phyloP scores from a whole-genome alignment of 2,888 invertebrate species.

The Loripinus fragilis region DNA sequence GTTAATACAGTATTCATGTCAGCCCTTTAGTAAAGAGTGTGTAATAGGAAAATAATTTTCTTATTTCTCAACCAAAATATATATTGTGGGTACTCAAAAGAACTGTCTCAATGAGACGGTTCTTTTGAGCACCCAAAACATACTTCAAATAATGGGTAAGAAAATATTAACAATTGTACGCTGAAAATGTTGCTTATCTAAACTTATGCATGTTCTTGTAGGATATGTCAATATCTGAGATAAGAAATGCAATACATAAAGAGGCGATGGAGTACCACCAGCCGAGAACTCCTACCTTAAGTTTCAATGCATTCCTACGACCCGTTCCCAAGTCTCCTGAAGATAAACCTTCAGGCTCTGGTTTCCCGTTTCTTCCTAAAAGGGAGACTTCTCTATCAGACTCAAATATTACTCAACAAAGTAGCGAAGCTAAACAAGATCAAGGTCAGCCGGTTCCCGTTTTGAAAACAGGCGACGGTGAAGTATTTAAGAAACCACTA shows the following conservation, averaged over 20 bases:
- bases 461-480: conserved; percentile 35
- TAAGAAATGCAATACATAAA: conserved; percentile 80
- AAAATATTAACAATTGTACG: no score
- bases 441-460: conserved; percentile 1
- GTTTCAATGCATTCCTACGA: conserved; percentile 73
- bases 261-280: conserved; percentile 81
- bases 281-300: conserved; percentile 70
- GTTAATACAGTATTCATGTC: no score
- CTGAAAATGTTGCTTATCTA: no score
- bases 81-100: no score
- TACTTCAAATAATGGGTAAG: no score
- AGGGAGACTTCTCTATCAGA: conserved; percentile 3
- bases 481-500: conserved; percentile 62
- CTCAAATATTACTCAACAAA: neutral
- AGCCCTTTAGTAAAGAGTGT: no score
- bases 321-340: conserved; percentile 71
- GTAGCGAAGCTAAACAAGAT: neutral
- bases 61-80: no score
- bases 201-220: conserved; percentile 68
- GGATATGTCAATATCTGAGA: conserved; percentile 74
- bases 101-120: no score
- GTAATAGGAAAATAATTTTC: no score
- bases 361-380: neutral
- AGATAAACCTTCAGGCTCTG: conserved; percentile 6
- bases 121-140: no score